Evolutionary conservation across 2,113 vertebrate species (phyloP).

Genomic region (Asarcornis scutulata): DNA sequence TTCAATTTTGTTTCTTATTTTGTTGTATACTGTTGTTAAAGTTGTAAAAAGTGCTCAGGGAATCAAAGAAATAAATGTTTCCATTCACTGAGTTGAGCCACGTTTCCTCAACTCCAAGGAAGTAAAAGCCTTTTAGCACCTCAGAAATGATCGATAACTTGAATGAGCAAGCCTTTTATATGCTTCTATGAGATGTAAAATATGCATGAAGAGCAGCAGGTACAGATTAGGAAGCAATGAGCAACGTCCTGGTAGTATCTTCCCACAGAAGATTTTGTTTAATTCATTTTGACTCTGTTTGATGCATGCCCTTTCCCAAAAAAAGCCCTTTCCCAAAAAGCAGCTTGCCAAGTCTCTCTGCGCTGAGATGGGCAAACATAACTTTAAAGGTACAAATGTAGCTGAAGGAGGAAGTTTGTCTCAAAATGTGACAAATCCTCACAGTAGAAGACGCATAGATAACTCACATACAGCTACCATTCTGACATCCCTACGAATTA

Average conservation of each 20-base stretch:
- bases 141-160: background rate
- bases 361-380: background rate
- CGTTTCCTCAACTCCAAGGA: background rate
- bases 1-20: background rate
- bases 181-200: background rate
- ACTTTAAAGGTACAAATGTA: background rate
- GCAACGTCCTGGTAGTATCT: background rate
- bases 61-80: background rate
- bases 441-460: background rate
- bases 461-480: background rate
- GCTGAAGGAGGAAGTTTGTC: background rate
- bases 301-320: background rate
- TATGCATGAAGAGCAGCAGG: background rate
- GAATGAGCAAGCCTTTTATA: background rate
- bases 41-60: background rate
- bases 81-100: background rate
- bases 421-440: background rate
- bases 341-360: background rate
- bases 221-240: background rate
- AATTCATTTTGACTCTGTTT: background rate
- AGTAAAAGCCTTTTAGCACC: background rate
- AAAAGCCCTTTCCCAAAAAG: background rate
- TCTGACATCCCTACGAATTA: background rate
- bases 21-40: background rate
- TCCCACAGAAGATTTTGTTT: background rate